Evolutionary conservation across 2,797 vertebrate species (phyloP).

Genomic region (Sebastes minor): DNA sequence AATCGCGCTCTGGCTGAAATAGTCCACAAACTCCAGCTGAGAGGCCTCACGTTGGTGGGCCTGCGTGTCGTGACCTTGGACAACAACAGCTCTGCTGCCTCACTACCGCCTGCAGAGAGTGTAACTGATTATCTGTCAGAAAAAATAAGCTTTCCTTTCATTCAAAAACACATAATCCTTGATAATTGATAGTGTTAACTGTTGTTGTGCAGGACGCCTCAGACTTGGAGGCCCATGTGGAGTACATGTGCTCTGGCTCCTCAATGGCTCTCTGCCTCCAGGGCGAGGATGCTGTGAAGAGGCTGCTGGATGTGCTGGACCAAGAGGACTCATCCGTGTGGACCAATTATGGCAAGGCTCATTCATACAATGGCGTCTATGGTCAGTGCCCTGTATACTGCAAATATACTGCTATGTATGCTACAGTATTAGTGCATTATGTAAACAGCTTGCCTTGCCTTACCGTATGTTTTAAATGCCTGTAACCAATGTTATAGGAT

Average conservation of each 20-base stretch:
- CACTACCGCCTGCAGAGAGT: conserved; percentile 39
- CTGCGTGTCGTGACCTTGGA: conserved; percentile 66
- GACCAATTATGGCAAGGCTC: conserved; percentile 70
- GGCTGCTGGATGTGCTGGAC: conserved; percentile 75
- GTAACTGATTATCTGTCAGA: conserved; percentile 2
- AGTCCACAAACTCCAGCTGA: conserved; percentile 58
- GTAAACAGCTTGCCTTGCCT: background rate
- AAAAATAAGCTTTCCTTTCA: background rate
- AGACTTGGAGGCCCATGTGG: conserved; percentile 50
- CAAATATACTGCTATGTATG: background rate
- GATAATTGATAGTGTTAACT: background rate
- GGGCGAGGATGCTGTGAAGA: conserved; percentile 78
- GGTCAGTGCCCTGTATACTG: conserved; percentile 51
- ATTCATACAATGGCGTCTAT: conserved; percentile 59
- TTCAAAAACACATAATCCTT: background rate
- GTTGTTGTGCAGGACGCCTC: conserved; percentile 53
- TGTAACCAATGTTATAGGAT: conserved; percentile 60
- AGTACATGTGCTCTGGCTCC: conserved; percentile 69
- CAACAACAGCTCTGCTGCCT: conserved; percentile 17
- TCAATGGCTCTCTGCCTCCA: conserved; percentile 79
- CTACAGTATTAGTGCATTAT: background rate
- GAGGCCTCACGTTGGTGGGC: conserved; percentile 74
- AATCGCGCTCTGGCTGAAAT: conserved; percentile 58
- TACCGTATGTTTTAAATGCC: background rate
- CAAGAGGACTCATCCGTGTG: conserved; percentile 70